Evolutionary conservation across 1,140 invertebrate species (phyloP).

Genomic region (Calycopis cecrops): DNA sequence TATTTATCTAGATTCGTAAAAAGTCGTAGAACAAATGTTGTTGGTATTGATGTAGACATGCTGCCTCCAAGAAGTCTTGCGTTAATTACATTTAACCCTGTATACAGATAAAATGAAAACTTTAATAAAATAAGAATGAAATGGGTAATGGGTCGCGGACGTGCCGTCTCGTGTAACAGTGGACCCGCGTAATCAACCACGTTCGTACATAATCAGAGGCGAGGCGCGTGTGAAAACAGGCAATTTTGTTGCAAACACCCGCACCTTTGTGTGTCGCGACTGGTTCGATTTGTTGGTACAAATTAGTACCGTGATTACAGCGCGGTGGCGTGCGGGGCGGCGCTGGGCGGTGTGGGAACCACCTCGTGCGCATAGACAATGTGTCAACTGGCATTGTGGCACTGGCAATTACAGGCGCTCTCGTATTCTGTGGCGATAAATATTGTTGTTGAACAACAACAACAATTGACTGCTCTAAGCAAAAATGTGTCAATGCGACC

Average conservation of each 20-base stretch:
- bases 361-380: conserved; percentile 11
- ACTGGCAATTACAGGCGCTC: conserved; percentile 8
- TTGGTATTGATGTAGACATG: too few species aligned
- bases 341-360: neutral
- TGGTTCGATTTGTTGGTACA: conserved; percentile 35
- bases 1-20: too few species aligned
- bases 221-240: conserved; percentile 48
- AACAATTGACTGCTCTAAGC: too few species aligned
- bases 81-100: neutral
- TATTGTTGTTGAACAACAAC: too few species aligned
- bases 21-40: too few species aligned
- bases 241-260: conserved; percentile 41
- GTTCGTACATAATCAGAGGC: conserved; percentile 36
- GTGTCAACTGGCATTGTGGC: conserved; percentile 13
- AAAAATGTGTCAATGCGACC: too few species aligned
- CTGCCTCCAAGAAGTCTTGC: too few species aligned
- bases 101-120: neutral
- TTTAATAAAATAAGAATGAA: too few species aligned
- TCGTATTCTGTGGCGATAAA: too few species aligned
- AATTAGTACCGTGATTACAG: conserved; percentile 28
- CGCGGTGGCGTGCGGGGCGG: conserved; percentile 15
- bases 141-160: too few species aligned
- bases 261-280: conserved; percentile 13
- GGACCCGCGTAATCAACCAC: conserved; percentile 25
- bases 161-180: conserved; percentile 26